Evolutionary conservation across 2,797 vertebrate species (phyloP).

Genomic region (Eupleurogrammus muticus): DNA sequence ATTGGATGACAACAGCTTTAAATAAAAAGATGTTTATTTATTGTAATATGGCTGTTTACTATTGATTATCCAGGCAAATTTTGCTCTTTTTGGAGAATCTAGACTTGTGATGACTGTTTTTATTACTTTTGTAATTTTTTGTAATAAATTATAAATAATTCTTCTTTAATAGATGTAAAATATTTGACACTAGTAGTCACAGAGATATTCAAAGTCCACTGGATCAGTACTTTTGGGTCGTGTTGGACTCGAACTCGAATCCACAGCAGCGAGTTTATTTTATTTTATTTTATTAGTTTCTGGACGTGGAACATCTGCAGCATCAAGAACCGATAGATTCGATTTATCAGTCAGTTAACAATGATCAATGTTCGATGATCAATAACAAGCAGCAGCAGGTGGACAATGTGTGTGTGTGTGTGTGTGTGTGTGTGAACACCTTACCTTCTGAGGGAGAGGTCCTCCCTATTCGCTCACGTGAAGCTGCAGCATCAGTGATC

Average conservation of each 20-base stretch:
- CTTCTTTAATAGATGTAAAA: too few relatives aligned
- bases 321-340: not conserved
- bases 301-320: not conserved
- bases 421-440: constrained; percentile 2
- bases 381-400: not conserved
- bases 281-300: constrained; percentile 25
- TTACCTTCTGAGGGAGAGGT: constrained; percentile 55
- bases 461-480: constrained; percentile 45
- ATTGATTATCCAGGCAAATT: not conserved
- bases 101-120: too few relatives aligned
- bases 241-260: too few relatives aligned
- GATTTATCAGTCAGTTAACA: rapidly evolving
- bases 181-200: too few relatives aligned
- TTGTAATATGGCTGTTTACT: not conserved
- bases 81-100: not conserved
- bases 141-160: not conserved
- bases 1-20: not conserved
- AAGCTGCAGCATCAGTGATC: constrained; percentile 49
- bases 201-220: too few relatives aligned
- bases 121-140: not conserved
- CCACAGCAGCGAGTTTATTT: too few relatives aligned
- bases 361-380: too few relatives aligned
- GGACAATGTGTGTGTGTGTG: too few relatives aligned
- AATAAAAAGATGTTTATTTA: not conserved
- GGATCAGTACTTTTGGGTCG: too few relatives aligned